Evolutionary conservation across 2,797 vertebrate species (phyloP), one percentile per base, ranked within the genome.

Genomic region (Labeo calbasu): DNA sequence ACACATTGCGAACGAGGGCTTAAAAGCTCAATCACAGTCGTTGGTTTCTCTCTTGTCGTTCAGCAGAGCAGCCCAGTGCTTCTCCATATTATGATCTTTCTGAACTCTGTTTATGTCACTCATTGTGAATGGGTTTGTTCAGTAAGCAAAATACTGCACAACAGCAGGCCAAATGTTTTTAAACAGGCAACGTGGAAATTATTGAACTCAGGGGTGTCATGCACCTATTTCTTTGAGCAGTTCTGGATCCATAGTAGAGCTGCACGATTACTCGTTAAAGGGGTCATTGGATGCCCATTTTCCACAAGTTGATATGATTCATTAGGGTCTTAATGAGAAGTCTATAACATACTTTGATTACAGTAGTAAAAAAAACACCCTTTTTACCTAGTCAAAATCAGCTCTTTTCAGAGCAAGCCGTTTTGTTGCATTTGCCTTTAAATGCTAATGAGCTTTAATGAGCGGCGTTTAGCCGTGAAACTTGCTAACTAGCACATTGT

Each of bases 1-100:
- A 59, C 78, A 68, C 65, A 76, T 69, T 76, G 53, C n/a, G 77
- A 48, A 50, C 0, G 5, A 57, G 48, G 48, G 32, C 51, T 85
- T 73, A n/a, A 81, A 59, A 48, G 19, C 69, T 77, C 46, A 36
- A 11, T 28, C 65, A 72, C 83, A 78, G 53, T 73, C n/a, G 6
- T 77, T 88, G 87, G 88, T 87, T 88, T 89, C 87, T 91, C 91
- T 92, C 89, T 87, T 91, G 91, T 89, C 88, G 70, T 61, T 78
- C 83, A 55, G 43, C 68, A 70, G 68, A 79, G 65, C 68, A 65
- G 78, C 69, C 50, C 48, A 91, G 87, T 85, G 88, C 88, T 76
- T 90, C 69, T 87, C 81, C 88, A 87, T 90, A 79, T 79, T 89
- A 82, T 82, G 85, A 61, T 80, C 75, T 85, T 86, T 84, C 85